Evolutionary conservation across 2,888 invertebrate species (phyloP).

Genomic region (Metallyticus violacea): DNA sequence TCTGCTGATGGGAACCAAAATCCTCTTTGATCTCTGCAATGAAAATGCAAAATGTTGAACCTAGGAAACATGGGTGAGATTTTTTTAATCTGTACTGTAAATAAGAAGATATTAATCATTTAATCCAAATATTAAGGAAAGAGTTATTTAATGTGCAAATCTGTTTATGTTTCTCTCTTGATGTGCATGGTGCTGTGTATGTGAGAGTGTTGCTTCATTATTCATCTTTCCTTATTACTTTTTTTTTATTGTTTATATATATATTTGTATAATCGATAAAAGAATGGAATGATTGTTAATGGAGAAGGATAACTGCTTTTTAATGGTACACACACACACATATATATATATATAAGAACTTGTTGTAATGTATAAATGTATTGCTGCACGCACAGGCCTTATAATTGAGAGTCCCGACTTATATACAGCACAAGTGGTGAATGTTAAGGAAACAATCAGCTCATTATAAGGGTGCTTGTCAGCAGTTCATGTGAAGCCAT

Average conservation of each 20-base stretch:
- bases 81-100: not conserved
- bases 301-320: not conserved
- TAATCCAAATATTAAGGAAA: constrained; percentile 4
- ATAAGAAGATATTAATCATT: not conserved
- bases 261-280: not conserved
- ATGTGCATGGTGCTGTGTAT: constrained; percentile 21
- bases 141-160: constrained; percentile 21
- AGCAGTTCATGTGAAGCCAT: not conserved
- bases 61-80: not conserved
- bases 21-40: constrained; percentile 9
- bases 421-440: not conserved
- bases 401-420: not conserved
- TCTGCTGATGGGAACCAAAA: not conserved
- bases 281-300: not conserved
- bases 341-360: not conserved
- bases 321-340: not conserved
- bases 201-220: not conserved
- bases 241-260: not conserved
- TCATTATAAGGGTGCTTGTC: not conserved
- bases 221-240: not conserved
- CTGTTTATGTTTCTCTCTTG: constrained; percentile 1
- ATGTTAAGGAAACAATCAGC: not conserved
- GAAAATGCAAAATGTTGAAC: constrained; percentile 1
- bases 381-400: constrained; percentile 1
- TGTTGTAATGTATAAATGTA: constrained; percentile 5